phyloP scores from a whole-genome alignment of 2,888 invertebrate species.

The Pediacus dermestoides region DNA sequence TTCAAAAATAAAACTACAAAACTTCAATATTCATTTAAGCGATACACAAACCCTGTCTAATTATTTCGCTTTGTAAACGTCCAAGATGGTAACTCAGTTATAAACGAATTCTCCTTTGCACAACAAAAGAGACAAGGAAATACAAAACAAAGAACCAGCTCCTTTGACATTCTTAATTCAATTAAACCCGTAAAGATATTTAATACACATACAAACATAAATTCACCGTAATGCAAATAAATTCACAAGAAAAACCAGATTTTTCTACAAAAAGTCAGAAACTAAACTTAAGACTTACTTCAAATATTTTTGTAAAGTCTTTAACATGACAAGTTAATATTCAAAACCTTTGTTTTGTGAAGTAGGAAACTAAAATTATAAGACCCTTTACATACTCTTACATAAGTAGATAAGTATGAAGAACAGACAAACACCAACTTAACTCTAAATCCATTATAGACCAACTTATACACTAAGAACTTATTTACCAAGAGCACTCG shows the following conservation, averaged over 20 bases:
- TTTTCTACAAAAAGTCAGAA: not conserved
- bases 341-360: slow-evolving; percentile 10
- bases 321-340: slow-evolving; percentile 5
- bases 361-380: slow-evolving; percentile 22
- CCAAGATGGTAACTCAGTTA: slow-evolving; percentile 30
- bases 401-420: slow-evolving; percentile 24
- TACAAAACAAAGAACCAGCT: slow-evolving; percentile 29
- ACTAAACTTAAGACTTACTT: too few relatives aligned
- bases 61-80: slow-evolving; percentile 33
- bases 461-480: slow-evolving; percentile 10
- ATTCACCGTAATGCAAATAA: slow-evolving; percentile 1
- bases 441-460: slow-evolving; percentile 23
- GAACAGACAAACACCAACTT: slow-evolving; percentile 20
- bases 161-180: slow-evolving; percentile 32
- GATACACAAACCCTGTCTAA: slow-evolving; percentile 27
- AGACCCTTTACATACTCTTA: slow-evolving; percentile 20
- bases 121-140: slow-evolving; percentile 29
- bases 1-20: slow-evolving; percentile 14
- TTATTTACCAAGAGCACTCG: slow-evolving; percentile 6
- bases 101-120: slow-evolving; percentile 31
- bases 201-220: slow-evolving; percentile 21
- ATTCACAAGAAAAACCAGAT: not conserved
- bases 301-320: not conserved
- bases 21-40: slow-evolving; percentile 25
- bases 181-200: slow-evolving; percentile 28